Evolutionary conservation across 2,113 vertebrate species (phyloP).

Genomic region (Aramus guarauna): DNA sequence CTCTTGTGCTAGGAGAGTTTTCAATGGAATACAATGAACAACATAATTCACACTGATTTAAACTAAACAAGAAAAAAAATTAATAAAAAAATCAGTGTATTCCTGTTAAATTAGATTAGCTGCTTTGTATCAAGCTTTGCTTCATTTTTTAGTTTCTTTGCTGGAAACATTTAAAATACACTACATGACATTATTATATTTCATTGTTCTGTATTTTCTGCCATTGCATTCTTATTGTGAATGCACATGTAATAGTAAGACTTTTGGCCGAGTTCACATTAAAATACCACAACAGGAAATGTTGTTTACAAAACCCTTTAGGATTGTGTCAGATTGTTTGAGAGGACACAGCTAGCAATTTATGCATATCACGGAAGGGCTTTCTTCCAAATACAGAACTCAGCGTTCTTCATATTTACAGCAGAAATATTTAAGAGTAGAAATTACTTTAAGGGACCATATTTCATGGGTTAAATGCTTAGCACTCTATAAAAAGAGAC

Average conservation of each 20-base stretch:
- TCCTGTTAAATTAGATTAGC: not conserved
- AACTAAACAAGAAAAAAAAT: not conserved
- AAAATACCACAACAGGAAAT: conserved; percentile 26
- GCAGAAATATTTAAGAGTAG: not conserved
- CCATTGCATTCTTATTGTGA: not conserved
- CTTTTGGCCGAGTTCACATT: not conserved
- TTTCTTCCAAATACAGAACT: not conserved
- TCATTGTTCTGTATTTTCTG: conserved; percentile 18
- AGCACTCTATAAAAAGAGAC: not conserved
- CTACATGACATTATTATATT: not conserved
- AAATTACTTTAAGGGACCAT: not conserved
- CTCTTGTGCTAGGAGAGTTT: not conserved
- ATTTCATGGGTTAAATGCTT: not conserved
- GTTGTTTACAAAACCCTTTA: not conserved
- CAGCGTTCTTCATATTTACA: not conserved
- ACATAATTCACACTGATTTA: not conserved
- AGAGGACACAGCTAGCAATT: not conserved
- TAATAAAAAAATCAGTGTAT: not conserved
- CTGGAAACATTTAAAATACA: conserved; percentile 7
- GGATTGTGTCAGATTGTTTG: not conserved
- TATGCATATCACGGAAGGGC: not conserved
- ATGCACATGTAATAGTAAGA: not conserved
- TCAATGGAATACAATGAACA: conserved; percentile 10
- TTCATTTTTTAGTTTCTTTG: not conserved
- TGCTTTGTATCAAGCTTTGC: not conserved